A percentile compares a stretch with the other conserved stretches of the same genome.
These are phyloP conservation scores for Tinamus guttatus DNA, from an alignment of 2,113 vertebrate species.

Conservation along the genomic window DNA sequence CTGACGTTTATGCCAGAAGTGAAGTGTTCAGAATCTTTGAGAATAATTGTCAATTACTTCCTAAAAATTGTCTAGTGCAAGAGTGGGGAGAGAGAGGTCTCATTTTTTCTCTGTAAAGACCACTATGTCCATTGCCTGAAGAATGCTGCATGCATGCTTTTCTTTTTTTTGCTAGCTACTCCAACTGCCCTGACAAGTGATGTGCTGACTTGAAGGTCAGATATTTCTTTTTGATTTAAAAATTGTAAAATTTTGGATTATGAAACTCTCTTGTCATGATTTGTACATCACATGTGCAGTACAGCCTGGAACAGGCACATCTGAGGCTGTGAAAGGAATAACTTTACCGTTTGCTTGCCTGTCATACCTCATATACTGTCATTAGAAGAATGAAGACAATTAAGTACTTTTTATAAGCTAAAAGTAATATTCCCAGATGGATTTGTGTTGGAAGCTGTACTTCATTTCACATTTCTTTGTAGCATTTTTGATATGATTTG, in stretches of 20 bases:
- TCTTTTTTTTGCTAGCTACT: background rate
- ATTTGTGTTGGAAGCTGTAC: background rate
- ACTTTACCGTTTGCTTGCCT: background rate
- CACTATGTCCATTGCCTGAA: background rate
- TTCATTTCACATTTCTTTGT: background rate
- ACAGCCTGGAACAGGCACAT: background rate
- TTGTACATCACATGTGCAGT: background rate
- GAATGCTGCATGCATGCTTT: background rate
- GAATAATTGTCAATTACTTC: background rate
- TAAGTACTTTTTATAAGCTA: background rate
- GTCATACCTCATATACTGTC: background rate
- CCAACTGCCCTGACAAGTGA: accelerated
- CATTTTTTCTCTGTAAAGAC: background rate
- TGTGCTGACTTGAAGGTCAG: background rate
- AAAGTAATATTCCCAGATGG: background rate
- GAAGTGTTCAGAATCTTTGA: background rate
- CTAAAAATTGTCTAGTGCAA: background rate
- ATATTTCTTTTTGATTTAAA: background rate
- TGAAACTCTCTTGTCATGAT: background rate
- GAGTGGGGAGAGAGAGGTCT: accelerated
- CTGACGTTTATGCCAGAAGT: background rate
- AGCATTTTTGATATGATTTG: background rate
- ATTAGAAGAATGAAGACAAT: background rate
- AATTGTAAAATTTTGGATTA: background rate
- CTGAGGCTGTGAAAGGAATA: background rate